phyloP scores from a whole-genome alignment of 1,140 invertebrate genomes.

The Heliothis subflexa region DNA sequence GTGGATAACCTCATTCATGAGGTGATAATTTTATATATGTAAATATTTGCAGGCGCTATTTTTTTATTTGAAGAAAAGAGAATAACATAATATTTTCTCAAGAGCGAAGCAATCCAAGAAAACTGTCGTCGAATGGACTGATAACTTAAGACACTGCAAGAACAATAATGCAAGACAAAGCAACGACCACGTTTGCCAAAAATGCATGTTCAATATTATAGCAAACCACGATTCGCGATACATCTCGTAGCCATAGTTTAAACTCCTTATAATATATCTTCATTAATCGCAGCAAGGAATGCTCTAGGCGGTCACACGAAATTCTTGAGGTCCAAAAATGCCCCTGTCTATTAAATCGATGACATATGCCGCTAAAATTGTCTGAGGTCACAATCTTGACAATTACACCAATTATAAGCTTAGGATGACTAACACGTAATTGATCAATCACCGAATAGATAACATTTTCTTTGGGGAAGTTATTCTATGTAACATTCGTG shows the following conservation, averaged over 20 bases:
- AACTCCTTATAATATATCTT: background rate
- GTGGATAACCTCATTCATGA: background rate
- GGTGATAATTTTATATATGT: background rate
- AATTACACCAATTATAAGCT: slow-evolving; percentile 43
- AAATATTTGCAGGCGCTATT: background rate
- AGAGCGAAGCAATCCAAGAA: too few relatives aligned
- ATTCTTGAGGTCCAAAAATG: slow-evolving; percentile 27
- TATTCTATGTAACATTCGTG: too few relatives aligned
- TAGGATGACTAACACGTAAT: slow-evolving; percentile 14
- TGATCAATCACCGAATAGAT: slow-evolving; percentile 10
- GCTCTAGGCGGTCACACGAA: background rate
- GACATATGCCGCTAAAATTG: slow-evolving; percentile 42
- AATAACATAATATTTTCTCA: too few relatives aligned
- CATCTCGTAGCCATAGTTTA: too few relatives aligned
- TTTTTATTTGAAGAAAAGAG: background rate
- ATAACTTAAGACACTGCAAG: too few relatives aligned
- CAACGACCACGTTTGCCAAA: background rate
- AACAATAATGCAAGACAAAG: too few relatives aligned
- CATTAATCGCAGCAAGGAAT: background rate
- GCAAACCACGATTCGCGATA: too few relatives aligned
- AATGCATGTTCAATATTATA: background rate
- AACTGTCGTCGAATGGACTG: too few relatives aligned
- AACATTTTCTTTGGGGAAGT: too few relatives aligned
- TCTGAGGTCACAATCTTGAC: slow-evolving; percentile 27
- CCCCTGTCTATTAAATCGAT: slow-evolving; percentile 25